Evolutionary conservation across 35 echinoderm and acorn worm genomes (phyloP).

Genomic region (Ophioderma brevispina): DNA sequence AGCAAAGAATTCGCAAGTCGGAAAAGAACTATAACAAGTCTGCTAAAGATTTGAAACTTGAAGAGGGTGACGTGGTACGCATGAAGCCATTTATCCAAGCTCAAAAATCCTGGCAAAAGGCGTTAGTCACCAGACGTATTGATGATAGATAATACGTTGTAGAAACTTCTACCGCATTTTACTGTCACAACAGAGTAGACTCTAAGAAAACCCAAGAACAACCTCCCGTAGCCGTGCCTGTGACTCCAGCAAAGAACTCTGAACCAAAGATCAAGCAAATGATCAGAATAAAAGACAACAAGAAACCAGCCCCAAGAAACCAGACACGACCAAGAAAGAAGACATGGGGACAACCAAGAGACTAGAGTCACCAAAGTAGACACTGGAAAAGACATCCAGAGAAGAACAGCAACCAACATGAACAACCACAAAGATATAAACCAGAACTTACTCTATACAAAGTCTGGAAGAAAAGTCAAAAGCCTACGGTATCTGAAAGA

Average conservation of each 20-base stretch:
- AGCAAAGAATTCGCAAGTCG: not conserved
- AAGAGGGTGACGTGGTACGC: constrained; percentile 42
- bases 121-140: constrained; percentile 2
- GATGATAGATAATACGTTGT: constrained; percentile 39
- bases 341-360: not conserved
- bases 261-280: too few relatives aligned
- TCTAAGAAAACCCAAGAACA: not conserved
- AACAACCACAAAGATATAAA: not conserved
- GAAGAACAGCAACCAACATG: not conserved
- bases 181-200: not conserved
- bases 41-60: constrained; percentile 6
- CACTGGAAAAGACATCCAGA: not conserved
- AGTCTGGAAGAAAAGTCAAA: not conserved
- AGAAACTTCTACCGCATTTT: not conserved
- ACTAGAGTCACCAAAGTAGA: not conserved
- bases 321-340: not conserved
- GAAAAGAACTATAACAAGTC: not conserved
- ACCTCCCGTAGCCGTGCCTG: not conserved
- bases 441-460: not conserved
- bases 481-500: not conserved
- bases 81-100: constrained; percentile 51
- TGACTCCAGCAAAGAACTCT: not conserved
- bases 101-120: constrained; percentile 50
- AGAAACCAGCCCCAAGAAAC: not conserved
- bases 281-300: too few relatives aligned